Conservation (phyloP, 2,797 vertebrate species). For the Silurus lanzhouensis region DNA sequence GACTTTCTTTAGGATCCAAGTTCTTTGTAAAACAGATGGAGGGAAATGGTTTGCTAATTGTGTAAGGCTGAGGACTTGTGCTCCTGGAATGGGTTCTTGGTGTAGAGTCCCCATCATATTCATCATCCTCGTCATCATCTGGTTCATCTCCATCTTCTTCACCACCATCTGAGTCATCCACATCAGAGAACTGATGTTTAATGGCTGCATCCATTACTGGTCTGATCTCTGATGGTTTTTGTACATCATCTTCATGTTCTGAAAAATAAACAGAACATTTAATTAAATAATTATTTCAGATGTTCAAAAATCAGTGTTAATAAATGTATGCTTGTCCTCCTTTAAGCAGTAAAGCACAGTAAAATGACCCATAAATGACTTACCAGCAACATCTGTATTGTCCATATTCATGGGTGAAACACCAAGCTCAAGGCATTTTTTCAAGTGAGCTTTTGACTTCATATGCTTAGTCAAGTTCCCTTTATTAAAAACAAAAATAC, state of each 20-base stretch:
- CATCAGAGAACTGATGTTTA: conserved; percentile 97
- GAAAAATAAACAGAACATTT: conserved; percentile 33
- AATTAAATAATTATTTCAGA: neutral
- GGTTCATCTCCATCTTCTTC: conserved; percentile 92
- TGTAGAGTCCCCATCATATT: conserved; percentile 91
- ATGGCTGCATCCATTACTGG: conserved; percentile 69
- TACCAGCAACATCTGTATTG: conserved; percentile 91
- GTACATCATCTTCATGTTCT: conserved; percentile 79
- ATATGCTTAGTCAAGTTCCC: conserved; percentile 99
- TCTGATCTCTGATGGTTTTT: conserved; percentile 80
- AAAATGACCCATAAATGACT: conserved; percentile 42
- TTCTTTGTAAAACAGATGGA: conserved; percentile 82
- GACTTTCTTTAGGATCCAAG: conserved; percentile 62
- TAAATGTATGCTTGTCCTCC: neutral
- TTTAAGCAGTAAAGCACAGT: neutral
- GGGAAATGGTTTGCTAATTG: conserved; percentile 82
- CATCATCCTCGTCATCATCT: conserved; percentile 95
- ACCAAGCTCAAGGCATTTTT: conserved; percentile 97
- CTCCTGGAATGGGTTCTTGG: conserved; percentile 93
- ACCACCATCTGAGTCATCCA: conserved; percentile 88
- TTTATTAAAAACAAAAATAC: conserved; percentile 58
- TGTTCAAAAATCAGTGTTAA: neutral
- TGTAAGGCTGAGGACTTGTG: conserved; percentile 89
- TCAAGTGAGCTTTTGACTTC: conserved; percentile 99
- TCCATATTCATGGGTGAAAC: conserved; percentile 92